Conservation (phyloP, 2,797 vertebrate genomes). For the Acrossocheilus fasciatus region DNA sequence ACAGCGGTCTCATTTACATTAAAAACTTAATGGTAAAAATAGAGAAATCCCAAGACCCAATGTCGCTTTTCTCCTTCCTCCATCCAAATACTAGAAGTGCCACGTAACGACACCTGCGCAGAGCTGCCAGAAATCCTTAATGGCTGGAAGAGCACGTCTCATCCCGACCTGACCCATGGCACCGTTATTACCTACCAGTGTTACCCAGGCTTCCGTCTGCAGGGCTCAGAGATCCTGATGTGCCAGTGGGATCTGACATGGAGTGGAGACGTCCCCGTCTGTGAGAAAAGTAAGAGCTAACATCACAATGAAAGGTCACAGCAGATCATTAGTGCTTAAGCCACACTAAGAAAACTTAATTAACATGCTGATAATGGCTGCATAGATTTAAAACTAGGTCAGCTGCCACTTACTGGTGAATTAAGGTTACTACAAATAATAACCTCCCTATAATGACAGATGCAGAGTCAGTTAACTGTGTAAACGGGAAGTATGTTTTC, state of each 20-base stretch:
- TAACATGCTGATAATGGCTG: background rate
- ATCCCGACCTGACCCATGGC: slow-evolving; percentile 93
- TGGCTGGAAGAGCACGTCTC: slow-evolving; percentile 96
- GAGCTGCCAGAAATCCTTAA: slow-evolving; percentile 94
- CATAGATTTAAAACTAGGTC: background rate
- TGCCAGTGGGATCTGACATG: slow-evolving; percentile 98
- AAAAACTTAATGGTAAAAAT: slow-evolving; percentile 17
- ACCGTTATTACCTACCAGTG: slow-evolving; percentile 96
- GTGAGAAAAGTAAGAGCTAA: slow-evolving; percentile 88
- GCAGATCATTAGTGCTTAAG: slow-evolving; percentile 8
- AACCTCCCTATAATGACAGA: background rate
- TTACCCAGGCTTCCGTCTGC: slow-evolving; percentile 91
- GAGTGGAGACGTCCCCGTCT: slow-evolving; percentile 92
- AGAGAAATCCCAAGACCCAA: background rate
- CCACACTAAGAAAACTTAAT: background rate
- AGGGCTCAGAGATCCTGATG: slow-evolving; percentile 93
- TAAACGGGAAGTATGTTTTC: background rate
- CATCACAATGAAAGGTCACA: slow-evolving; percentile 12
- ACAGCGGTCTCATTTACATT: slow-evolving; percentile 50
- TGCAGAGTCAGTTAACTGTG: background rate
- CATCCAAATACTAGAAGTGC: slow-evolving; percentile 83
- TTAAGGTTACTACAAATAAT: background rate
- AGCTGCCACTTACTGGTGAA: slow-evolving; percentile 41
- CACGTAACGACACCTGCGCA: slow-evolving; percentile 94
- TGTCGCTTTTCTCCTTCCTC: slow-evolving; percentile 1